Conservation (phyloP, 2,113 vertebrate species). For the Sinocyclocheilus grahami region DNA sequence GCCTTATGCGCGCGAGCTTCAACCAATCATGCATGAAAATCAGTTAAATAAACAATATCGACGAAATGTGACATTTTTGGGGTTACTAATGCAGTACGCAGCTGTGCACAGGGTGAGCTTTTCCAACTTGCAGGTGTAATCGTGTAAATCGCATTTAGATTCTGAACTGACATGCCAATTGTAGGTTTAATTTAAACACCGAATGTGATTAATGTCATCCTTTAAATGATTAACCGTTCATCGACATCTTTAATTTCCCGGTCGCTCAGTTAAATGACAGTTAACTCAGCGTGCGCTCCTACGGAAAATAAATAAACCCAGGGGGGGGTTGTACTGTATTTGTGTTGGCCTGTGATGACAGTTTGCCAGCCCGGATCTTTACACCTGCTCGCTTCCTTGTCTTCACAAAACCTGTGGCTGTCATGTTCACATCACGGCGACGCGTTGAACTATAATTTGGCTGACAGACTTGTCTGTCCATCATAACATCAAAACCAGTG, state of each 20-base stretch:
- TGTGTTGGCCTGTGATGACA: slow-evolving; percentile 10
- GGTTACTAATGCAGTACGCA: not conserved
- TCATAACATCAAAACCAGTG: not conserved
- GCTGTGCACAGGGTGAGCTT: no score
- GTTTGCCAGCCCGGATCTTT: slow-evolving; percentile 37
- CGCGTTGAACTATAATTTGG: no score
- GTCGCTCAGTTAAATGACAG: not conserved
- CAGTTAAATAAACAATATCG: not conserved
- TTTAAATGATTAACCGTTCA: not conserved
- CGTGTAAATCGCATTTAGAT: not conserved
- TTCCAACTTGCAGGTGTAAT: not conserved
- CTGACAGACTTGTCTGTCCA: not conserved
- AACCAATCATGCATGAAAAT: not conserved
- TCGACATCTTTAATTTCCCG: not conserved
- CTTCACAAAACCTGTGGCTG: slow-evolving; percentile 41
- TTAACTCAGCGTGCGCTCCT: not conserved
- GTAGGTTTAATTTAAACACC: not conserved
- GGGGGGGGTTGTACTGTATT: not conserved
- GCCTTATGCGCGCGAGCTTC: not conserved
- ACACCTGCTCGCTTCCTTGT: slow-evolving; percentile 59
- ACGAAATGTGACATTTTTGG: not conserved
- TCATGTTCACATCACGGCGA: slow-evolving; percentile 46
- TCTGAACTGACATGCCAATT: not conserved
- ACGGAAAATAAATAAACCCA: not conserved
- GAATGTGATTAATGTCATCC: not conserved